Evolutionary conservation across 1,140 invertebrate genomes (phyloP), one percentile per base, ranked within the genome.

Genomic region (Meloidogyne chitwoodi): DNA sequence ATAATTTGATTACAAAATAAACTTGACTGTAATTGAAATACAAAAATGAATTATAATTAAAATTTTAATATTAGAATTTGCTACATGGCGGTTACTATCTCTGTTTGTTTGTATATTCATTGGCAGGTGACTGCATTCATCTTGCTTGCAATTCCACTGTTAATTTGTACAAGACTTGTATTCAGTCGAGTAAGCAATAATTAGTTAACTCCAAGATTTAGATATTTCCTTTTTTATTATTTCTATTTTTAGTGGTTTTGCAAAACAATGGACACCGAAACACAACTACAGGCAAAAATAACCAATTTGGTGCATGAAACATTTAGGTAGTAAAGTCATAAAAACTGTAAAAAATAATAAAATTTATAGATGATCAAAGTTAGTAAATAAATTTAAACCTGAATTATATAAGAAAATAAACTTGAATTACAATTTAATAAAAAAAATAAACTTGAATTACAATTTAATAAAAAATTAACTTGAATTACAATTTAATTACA

Each of bases 111-210:
- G 14, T 87, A 85, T 74, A 87, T 84, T 29, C 83, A 85, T 75
- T 85, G 84, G 84, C 80, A 85, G n/a, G 84, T 85, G 6, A 87
- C 85, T 38, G 67, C 86, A 11, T 78, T 85, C 31, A 85, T 87
- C 79, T 80, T 80, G 38, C 44, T 73, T 4, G 83, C 83, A 24
- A 66, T 85, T 31, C 83, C 83, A 24, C 22, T 86, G 3, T 48
- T 75, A 22, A 75, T 75, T 19, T 77, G 74, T 31, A 84, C 82
- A 22, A 74, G 84, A 29, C 74, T 87, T 31, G 70, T 85, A n/a
- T 85, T 85, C 64, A 85, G 81, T 41, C 87, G 87, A 69, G 84
- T 87, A 65, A 68, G 72, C 5, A 71, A 8, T n/a, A 1, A 56
- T 67, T 38, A 12, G 29, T 34, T 10, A 71, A 22, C 0, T 5